Conservation (phyloP, 1,140 invertebrate genomes). For the Leptopilina boulardi region DNA sequence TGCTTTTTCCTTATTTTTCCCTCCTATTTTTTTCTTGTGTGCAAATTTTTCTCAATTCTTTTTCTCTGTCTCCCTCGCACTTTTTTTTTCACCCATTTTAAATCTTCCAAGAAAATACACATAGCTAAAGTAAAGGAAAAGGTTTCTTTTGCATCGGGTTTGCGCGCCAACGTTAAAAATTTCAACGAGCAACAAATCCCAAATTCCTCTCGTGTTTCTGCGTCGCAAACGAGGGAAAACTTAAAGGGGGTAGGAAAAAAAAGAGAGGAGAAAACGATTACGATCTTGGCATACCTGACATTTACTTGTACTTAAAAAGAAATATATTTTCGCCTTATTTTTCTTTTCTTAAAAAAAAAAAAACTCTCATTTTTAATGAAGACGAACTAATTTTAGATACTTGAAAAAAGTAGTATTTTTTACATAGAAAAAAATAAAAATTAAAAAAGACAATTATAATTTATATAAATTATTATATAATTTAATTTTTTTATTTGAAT, state of each 20-base stretch:
- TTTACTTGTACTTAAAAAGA: neutral
- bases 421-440: no score
- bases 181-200: conserved; percentile 23
- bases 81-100: neutral
- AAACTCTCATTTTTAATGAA: neutral
- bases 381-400: no score
- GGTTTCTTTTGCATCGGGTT: neutral
- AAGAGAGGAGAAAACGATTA: conserved; percentile 8
- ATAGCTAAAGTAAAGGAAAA: conserved; percentile 10
- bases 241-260: neutral
- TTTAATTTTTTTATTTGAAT: no score
- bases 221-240: conserved; percentile 18
- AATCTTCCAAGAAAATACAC: neutral
- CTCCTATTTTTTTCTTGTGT: no score
- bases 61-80: neutral
- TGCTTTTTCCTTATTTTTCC: conserved; percentile 4
- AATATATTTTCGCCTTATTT: conserved; percentile 6
- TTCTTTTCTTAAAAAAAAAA: neutral
- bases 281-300: conserved; percentile 5
- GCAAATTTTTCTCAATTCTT: conserved; percentile 2
- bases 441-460: no score
- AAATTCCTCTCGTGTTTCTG: conserved; percentile 23
- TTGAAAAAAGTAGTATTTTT: no score
- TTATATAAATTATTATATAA: no score
- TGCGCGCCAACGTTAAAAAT: conserved; percentile 29